These are phyloP conservation scores for Xenus cinereus DNA, from an alignment of 2,113 vertebrate species.

Conservation along the genomic window DNA sequence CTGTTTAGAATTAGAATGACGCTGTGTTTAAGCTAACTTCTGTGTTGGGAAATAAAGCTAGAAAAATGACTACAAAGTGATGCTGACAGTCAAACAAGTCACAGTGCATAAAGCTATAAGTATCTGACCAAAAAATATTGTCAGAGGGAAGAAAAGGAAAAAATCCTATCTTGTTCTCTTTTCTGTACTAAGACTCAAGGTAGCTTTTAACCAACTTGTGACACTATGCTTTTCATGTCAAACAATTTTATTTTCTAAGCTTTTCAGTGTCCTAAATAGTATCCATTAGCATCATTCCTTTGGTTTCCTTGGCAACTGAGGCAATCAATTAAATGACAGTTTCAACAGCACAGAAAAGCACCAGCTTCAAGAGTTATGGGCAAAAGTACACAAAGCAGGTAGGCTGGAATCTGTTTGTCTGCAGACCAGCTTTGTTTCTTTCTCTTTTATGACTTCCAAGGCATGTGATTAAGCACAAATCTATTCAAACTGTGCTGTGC, in stretches of 20 bases:
- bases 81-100: conserved; percentile 11
- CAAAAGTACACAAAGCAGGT: conserved; percentile 54
- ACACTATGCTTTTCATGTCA: conserved; percentile 67
- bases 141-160: background rate
- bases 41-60: background rate
- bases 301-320: conserved; percentile 77
- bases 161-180: background rate
- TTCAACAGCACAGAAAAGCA: conserved; percentile 64
- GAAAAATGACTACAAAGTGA: background rate
- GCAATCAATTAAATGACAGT: conserved; percentile 70
- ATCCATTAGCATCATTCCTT: conserved; percentile 72
- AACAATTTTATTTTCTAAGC: conserved; percentile 70
- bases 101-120: background rate
- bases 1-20: background rate
- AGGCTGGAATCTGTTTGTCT: conserved; percentile 5
- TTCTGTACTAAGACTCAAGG: background rate
- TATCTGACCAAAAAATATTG: background rate
- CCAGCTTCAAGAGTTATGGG: conserved; percentile 37
- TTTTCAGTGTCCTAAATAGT: conserved; percentile 75
- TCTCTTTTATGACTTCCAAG: conserved; percentile 44
- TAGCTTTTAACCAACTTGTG: conserved; percentile 58
- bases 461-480: background rate
- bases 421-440: conserved; percentile 29
- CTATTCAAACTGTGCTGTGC: background rate
- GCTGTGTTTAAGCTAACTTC: background rate